Evolutionary conservation across 2,888 invertebrate species (phyloP).

Genomic region (Epiblema foenella): DNA sequence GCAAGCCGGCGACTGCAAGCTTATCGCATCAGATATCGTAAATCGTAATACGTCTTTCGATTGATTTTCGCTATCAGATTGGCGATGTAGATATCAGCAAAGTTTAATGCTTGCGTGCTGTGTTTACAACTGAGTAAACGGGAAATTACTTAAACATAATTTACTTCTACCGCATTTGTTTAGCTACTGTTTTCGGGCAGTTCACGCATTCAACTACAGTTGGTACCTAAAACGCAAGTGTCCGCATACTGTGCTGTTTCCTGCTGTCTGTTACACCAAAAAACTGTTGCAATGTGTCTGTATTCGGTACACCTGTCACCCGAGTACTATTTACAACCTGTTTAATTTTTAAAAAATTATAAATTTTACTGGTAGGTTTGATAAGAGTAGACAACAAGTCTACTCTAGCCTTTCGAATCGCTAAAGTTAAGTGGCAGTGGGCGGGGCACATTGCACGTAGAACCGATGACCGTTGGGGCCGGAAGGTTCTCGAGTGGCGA

Average conservation of each 20-base stretch:
- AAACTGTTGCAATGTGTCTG: background rate
- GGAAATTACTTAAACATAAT: conserved; percentile 27
- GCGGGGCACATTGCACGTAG: too few relatives aligned
- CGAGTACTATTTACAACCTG: background rate
- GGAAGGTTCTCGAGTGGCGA: too few relatives aligned
- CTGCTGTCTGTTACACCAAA: background rate
- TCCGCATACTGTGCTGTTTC: background rate
- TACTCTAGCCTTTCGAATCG: too few relatives aligned
- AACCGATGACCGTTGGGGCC: too few relatives aligned
- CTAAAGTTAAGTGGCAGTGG: too few relatives aligned
- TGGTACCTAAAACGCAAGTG: background rate
- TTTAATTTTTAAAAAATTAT: too few relatives aligned
- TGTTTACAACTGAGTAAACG: conserved; percentile 35
- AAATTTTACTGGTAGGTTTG: too few relatives aligned
- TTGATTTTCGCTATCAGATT: conserved; percentile 42
- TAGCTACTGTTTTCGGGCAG: conserved; percentile 18
- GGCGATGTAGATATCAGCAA: conserved; percentile 32
- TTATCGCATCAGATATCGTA: conserved; percentile 41
- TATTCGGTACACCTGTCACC: background rate
- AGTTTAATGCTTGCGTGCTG: conserved; percentile 37
- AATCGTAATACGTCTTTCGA: conserved; percentile 27
- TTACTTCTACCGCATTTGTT: conserved; percentile 20
- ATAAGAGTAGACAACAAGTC: too few relatives aligned
- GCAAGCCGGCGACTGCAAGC: conserved; percentile 49
- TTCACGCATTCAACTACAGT: conserved; percentile 10